Percentiles rank a stretch among this genome's conserved stretches.
phyloP scores from a whole-genome alignment of 2,888 invertebrate species.

The Drosophila gaucha region DNA sequence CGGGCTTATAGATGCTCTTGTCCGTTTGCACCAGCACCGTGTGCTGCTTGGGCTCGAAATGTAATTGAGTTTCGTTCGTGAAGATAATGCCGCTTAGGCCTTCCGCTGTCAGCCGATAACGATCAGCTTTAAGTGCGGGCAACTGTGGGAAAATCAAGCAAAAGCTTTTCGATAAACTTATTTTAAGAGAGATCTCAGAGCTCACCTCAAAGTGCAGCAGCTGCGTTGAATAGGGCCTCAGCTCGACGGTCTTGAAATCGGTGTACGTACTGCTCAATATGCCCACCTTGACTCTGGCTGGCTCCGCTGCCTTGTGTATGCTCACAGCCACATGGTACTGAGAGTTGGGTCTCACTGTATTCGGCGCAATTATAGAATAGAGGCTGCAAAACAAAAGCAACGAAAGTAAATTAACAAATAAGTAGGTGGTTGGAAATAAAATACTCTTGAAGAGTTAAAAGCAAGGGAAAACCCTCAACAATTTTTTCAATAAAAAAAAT shows the following conservation, averaged over 20 bases:
- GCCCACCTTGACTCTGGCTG: constrained; percentile 90
- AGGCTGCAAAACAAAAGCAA: constrained; percentile 52
- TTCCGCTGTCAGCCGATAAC: constrained; percentile 90
- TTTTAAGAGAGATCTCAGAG: background rate
- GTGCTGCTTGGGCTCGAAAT: constrained; percentile 92
- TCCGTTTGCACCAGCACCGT: constrained; percentile 97
- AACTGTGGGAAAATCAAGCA: constrained; percentile 63
- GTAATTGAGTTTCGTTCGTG: constrained; percentile 89
- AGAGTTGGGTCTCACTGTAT: constrained; percentile 90
- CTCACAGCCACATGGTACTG: constrained; percentile 93
- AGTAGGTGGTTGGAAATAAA: too few relatives aligned
- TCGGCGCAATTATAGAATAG: constrained; percentile 93
- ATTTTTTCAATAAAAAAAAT: too few relatives aligned
- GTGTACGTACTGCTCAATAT: constrained; percentile 88
- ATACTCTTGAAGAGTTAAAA: too few relatives aligned
- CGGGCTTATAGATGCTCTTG: constrained; percentile 95
- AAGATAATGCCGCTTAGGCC: constrained; percentile 92
- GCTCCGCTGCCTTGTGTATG: constrained; percentile 84
- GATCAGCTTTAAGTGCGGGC: constrained; percentile 90
- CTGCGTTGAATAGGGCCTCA: constrained; percentile 90
- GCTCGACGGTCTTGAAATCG: constrained; percentile 89
- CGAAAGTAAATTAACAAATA: too few relatives aligned
- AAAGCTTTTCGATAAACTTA: background rate
- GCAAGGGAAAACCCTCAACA: too few relatives aligned
- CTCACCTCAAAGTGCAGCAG: constrained; percentile 90